Conservation (phyloP, 2,113 vertebrate species). For the Nothoprocta perdicaria region DNA sequence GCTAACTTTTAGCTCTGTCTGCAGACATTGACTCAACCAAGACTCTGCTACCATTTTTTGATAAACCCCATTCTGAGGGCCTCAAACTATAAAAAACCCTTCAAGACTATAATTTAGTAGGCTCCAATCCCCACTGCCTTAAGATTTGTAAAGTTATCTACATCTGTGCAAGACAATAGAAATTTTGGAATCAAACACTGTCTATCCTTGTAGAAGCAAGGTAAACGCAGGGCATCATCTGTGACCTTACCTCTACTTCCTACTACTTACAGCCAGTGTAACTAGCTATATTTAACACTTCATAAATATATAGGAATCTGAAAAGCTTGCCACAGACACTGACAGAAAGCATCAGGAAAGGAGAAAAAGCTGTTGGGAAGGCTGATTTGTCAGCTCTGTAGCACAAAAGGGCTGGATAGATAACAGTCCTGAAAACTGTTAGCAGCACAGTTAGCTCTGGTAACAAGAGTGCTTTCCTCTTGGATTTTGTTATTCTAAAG, state of each 20-base stretch:
- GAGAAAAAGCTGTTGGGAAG: not conserved
- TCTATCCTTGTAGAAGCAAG: not conserved
- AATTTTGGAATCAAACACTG: not conserved
- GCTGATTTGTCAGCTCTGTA: not conserved
- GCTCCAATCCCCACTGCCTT: not conserved
- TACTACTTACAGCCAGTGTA: not conserved
- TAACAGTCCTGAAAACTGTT: not conserved
- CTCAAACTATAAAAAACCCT: not conserved
- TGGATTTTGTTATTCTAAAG: not conserved
- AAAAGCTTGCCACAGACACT: not conserved
- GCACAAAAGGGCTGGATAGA: not conserved
- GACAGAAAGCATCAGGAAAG: not conserved
- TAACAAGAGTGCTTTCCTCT: not conserved
- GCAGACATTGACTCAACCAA: not conserved
- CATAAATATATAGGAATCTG: not conserved
- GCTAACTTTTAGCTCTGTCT: conserved; percentile 34
- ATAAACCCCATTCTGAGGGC: conserved; percentile 11
- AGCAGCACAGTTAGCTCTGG: not conserved
- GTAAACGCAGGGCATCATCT: not conserved
- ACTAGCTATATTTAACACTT: not conserved
- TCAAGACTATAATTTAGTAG: not conserved
- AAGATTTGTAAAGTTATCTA: not conserved
- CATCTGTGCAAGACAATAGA: not conserved
- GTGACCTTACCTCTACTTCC: not conserved
- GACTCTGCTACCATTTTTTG: not conserved